phyloP scores from a whole-genome alignment of 2,888 invertebrate species.

The Cactoblastis cactorum region DNA sequence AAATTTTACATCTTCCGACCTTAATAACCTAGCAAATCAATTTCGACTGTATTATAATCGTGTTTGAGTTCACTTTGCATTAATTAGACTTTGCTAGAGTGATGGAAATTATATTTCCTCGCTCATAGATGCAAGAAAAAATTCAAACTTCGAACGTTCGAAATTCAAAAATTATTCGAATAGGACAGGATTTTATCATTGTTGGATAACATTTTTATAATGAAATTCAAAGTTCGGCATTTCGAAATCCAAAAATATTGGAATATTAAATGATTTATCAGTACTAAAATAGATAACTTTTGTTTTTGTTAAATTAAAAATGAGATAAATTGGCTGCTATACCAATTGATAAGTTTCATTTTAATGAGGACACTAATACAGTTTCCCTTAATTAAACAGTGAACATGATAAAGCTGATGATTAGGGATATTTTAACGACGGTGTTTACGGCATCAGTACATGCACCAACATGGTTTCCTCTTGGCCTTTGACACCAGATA shows the following conservation, averaged over 20 bases:
- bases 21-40: conserved; percentile 18
- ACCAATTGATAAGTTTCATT: conserved; percentile 44
- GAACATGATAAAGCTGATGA: conserved; percentile 60
- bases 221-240: conserved; percentile 16
- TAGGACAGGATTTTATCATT: background rate
- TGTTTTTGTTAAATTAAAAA: conserved; percentile 32
- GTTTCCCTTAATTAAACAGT: conserved; percentile 70
- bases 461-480: conserved; percentile 52
- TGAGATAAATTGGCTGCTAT: conserved; percentile 48
- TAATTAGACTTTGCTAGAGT: background rate
- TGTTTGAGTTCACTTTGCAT: conserved; percentile 19
- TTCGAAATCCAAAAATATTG: conserved; percentile 12
- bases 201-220: no score
- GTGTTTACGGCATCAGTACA: conserved; percentile 36
- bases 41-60: conserved; percentile 23
- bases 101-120: conserved; percentile 24
- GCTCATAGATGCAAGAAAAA: conserved; percentile 22
- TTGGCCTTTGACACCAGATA: conserved; percentile 70
- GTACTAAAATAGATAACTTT: background rate
- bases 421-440: conserved; percentile 50
- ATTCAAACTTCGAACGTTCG: conserved; percentile 16
- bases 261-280: background rate
- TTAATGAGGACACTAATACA: conserved; percentile 51
- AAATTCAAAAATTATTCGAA: conserved; percentile 12
- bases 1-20: conserved; percentile 62